Conservation (phyloP, 2,797 vertebrate species). For the Morelia viridis region DNA sequence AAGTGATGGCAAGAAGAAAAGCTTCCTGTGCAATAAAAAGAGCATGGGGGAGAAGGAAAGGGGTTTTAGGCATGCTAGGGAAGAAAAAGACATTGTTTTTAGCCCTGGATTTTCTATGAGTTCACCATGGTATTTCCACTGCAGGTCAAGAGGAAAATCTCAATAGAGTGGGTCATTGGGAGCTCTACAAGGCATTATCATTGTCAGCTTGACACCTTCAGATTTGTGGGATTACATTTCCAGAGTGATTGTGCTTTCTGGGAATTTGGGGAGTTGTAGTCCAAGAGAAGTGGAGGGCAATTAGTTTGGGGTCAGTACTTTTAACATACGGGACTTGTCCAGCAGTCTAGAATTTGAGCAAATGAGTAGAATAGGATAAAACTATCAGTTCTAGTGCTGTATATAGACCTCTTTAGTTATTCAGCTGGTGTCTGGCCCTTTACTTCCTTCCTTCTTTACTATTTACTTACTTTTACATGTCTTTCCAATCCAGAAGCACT, state of each 20-base stretch:
- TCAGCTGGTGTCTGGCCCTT: background rate
- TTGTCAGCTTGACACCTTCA: background rate
- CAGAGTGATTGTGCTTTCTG: background rate
- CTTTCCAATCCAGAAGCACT: background rate
- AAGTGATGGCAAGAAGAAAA: background rate
- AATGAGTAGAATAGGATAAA: background rate
- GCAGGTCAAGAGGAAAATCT: background rate
- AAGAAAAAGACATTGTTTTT: background rate
- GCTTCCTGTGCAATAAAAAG: accelerated
- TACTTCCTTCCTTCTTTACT: background rate
- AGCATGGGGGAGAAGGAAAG: background rate
- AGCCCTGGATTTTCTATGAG: background rate
- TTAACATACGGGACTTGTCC: background rate
- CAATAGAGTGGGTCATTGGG: background rate
- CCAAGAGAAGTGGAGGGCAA: background rate
- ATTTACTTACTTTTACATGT: background rate
- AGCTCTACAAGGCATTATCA: background rate
- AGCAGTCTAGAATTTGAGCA: background rate
- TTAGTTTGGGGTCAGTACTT: background rate
- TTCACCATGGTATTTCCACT: background rate
- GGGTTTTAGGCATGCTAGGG: background rate
- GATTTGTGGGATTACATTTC: background rate
- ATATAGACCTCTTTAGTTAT: background rate
- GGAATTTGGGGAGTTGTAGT: background rate
- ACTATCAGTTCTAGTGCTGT: background rate